Evolutionary conservation across 2,113 vertebrate species (phyloP).

Genomic region (Zootoca vivipara): DNA sequence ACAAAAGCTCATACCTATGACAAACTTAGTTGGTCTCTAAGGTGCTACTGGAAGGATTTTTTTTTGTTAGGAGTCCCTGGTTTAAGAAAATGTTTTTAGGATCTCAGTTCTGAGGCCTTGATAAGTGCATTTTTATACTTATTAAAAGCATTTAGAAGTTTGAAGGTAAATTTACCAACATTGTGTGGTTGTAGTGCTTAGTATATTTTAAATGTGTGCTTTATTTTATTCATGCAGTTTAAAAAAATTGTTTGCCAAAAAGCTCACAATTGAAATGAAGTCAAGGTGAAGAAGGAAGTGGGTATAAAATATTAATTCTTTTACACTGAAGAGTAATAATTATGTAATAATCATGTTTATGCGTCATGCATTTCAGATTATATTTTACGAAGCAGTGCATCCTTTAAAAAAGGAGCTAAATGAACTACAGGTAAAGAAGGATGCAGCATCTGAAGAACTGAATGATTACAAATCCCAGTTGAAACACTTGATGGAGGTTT

Average conservation of each 20-base stretch:
- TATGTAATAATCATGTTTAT: neutral
- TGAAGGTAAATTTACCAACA: neutral
- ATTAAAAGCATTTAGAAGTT: neutral
- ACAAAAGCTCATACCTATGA: no score
- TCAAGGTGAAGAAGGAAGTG: neutral
- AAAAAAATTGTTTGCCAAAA: neutral
- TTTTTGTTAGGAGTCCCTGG: no score
- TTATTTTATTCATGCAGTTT: neutral
- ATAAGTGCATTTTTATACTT: neutral
- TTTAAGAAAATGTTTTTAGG: neutral
- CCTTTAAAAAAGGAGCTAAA: conserved; percentile 82
- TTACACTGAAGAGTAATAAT: neutral
- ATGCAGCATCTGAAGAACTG: conserved; percentile 81
- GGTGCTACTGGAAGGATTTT: no score
- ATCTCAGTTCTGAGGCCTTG: neutral
- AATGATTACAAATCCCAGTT: conserved; percentile 80
- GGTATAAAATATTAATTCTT: neutral
- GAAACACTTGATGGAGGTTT: conserved; percentile 87
- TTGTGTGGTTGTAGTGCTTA: neutral
- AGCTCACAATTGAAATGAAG: neutral
- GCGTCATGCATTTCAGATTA: conserved; percentile 75
- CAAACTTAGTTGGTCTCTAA: no score
- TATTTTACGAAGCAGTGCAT: conserved; percentile 86
- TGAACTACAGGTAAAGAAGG: conserved; percentile 83
- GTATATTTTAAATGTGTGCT: neutral